Evolutionary conservation across 1,140 invertebrate genomes (phyloP).

Genomic region (Aphaenogaster ashmeadi): DNA sequence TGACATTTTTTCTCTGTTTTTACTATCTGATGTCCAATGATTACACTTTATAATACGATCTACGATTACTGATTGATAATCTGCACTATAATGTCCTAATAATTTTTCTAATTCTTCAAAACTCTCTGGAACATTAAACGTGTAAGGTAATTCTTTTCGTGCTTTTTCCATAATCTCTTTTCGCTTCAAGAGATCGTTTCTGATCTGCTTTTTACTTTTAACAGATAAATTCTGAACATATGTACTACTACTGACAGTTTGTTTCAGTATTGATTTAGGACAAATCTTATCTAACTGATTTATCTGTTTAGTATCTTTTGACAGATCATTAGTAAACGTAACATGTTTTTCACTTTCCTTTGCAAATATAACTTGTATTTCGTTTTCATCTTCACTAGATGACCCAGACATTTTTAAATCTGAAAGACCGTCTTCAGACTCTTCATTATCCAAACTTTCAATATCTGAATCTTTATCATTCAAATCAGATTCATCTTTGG

Average conservation of each 20-base stretch:
- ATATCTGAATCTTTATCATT: slow-evolving; percentile 69
- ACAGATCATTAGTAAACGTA: slow-evolving; percentile 30
- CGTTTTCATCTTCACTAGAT: slow-evolving; percentile 83
- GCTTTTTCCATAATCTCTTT: slow-evolving; percentile 89
- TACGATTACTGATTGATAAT: slow-evolving; percentile 91
- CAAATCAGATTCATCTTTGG: slow-evolving; percentile 61
- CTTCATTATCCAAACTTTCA: slow-evolving; percentile 62
- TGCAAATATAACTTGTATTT: background rate
- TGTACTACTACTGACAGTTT: slow-evolving; percentile 66
- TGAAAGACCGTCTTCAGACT: slow-evolving; percentile 84
- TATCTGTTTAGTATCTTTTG: slow-evolving; percentile 23
- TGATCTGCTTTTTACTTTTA: slow-evolving; percentile 73
- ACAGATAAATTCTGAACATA: background rate
- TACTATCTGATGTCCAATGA: slow-evolving; percentile 92
- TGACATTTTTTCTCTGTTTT: slow-evolving; percentile 93
- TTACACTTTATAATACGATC: slow-evolving; percentile 95
- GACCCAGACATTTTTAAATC: slow-evolving; percentile 85
- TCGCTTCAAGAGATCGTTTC: slow-evolving; percentile 82
- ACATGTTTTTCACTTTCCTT: slow-evolving; percentile 46
- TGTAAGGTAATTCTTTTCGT: slow-evolving; percentile 90
- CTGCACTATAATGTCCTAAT: slow-evolving; percentile 88
- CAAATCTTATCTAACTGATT: slow-evolving; percentile 28
- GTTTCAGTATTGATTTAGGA: slow-evolving; percentile 62
- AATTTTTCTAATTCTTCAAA: slow-evolving; percentile 91
- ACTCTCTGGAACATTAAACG: slow-evolving; percentile 90